Evolutionary conservation across 2,888 invertebrate species (phyloP).

Genomic region (Epinotia brunnichana): DNA sequence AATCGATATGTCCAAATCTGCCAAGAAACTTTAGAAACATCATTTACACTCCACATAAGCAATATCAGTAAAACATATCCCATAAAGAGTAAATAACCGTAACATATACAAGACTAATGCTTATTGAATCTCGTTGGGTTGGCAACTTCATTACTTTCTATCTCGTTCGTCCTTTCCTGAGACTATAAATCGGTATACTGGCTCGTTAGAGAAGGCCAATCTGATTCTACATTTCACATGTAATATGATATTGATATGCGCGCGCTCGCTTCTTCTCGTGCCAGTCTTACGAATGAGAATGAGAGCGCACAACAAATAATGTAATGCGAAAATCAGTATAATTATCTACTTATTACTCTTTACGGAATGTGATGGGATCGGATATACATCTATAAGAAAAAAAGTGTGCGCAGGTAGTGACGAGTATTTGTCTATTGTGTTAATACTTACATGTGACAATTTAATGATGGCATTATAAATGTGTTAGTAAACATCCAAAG

Average conservation of each 20-base stretch:
- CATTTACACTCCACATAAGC: constrained; percentile 11
- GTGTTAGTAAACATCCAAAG: no score
- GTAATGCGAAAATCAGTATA: no score
- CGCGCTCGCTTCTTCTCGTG: no score
- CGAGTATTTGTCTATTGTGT: no score
- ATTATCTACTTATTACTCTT: no score
- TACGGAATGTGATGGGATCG: no score
- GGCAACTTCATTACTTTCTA: constrained; percentile 37
- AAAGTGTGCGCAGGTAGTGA: no score
- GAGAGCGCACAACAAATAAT: no score
- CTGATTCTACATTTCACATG: background rate
- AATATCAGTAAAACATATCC: constrained; percentile 30
- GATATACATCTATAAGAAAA: no score
- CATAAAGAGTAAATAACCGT: constrained; percentile 36
- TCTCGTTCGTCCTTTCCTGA: constrained; percentile 30
- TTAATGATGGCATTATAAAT: no score
- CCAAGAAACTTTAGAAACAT: constrained; percentile 1
- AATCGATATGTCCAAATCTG: background rate
- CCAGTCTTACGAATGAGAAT: no score
- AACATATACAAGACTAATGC: constrained; percentile 41
- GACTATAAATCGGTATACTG: constrained; percentile 27
- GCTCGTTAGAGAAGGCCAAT: constrained; percentile 25
- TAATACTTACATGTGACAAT: no score
- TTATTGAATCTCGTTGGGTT: constrained; percentile 39
- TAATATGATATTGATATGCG: background rate